A percentile compares a stretch with the other conserved stretches of the same genome.
These are phyloP conservation scores for Cynaeus angustus DNA, from an alignment of 2,888 invertebrate genomes.

Conservation along the genomic window DNA sequence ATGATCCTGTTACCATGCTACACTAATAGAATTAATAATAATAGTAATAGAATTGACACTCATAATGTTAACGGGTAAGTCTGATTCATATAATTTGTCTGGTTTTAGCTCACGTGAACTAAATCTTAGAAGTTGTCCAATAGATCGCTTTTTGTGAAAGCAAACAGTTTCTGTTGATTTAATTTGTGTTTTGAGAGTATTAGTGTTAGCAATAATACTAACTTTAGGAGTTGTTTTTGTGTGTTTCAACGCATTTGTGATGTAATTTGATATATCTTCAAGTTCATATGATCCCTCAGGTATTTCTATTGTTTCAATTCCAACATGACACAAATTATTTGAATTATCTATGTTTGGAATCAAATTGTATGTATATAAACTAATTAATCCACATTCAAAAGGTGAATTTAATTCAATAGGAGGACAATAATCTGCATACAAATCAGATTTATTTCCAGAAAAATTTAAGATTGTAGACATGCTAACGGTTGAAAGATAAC, in stretches of 20 bases:
- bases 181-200: slow-evolving; percentile 47
- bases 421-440: slow-evolving; percentile 53
- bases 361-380: slow-evolving; percentile 55
- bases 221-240: slow-evolving; percentile 17
- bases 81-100: slow-evolving; percentile 54
- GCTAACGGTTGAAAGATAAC: slow-evolving; percentile 49
- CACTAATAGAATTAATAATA: too few relatives aligned
- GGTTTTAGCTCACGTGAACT: slow-evolving; percentile 41
- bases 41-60: slow-evolving; percentile 60
- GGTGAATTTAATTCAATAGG: slow-evolving; percentile 47
- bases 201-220: slow-evolving; percentile 41
- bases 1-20: slow-evolving; percentile 60
- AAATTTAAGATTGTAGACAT: slow-evolving; percentile 54
- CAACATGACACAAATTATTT: slow-evolving; percentile 44
- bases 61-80: slow-evolving; percentile 62
- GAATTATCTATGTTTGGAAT: slow-evolving; percentile 48
- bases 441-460: slow-evolving; percentile 48
- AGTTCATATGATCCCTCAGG: slow-evolving; percentile 44
- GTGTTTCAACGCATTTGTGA: slow-evolving; percentile 5
- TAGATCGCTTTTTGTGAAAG: slow-evolving; percentile 39
- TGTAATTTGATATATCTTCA: slow-evolving; percentile 34
- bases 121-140: slow-evolving; percentile 60
- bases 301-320: slow-evolving; percentile 21
- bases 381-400: slow-evolving; percentile 54
- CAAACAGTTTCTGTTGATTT: slow-evolving; percentile 44